phyloP scores from a whole-genome alignment of 2,113 vertebrate species.

The Puffinus mauretanicus region DNA sequence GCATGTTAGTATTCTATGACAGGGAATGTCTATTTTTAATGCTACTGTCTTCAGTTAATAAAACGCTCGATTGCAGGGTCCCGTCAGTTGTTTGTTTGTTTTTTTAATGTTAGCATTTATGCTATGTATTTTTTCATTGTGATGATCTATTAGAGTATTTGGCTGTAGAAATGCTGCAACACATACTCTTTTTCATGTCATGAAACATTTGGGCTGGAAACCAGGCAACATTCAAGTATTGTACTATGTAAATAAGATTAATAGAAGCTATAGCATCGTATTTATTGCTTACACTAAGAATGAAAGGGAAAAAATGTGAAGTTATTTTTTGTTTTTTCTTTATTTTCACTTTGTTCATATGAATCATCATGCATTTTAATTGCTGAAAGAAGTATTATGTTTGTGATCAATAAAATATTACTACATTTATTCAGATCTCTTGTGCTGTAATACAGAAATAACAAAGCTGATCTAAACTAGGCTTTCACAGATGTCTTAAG shows the following conservation, averaged over 20 bases:
- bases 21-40: background rate
- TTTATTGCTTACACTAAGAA: constrained; percentile 65
- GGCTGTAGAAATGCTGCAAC: constrained; percentile 12
- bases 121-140: background rate
- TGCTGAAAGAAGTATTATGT: constrained; percentile 34
- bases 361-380: constrained; percentile 35
- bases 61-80: background rate
- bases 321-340: constrained; percentile 50
- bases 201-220: constrained; percentile 67
- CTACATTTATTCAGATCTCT: background rate
- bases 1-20: background rate
- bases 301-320: constrained; percentile 61
- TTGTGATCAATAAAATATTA: constrained; percentile 58
- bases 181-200: background rate
- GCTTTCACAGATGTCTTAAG: background rate
- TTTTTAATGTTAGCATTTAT: background rate
- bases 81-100: background rate
- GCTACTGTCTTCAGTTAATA: constrained; percentile 8
- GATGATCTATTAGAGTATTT: background rate
- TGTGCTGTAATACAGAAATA: background rate
- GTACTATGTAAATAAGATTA: constrained; percentile 59
- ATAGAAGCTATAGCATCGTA: constrained; percentile 23
- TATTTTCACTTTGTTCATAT: constrained; percentile 47
- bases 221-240: constrained; percentile 33
- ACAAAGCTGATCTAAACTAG: background rate